Evolutionary conservation across 1,140 invertebrate genomes (phyloP).

Genomic region (Campoletis sonorensis): DNA sequence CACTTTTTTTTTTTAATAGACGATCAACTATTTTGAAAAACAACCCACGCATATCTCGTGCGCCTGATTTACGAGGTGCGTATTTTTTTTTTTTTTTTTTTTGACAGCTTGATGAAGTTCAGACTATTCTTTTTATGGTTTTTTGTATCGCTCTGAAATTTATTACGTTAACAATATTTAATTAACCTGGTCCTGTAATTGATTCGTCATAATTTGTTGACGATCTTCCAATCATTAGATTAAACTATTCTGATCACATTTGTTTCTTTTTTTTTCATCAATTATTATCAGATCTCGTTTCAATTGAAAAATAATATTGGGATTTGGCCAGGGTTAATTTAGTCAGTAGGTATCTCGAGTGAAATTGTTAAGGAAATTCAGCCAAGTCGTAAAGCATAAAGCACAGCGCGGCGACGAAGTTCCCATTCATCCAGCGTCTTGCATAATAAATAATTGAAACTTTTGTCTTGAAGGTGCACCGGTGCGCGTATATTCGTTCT

Average conservation of each 20-base stretch:
- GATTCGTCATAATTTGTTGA: no score
- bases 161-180: no score
- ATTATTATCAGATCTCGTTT: background rate
- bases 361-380: slow-evolving; percentile 4
- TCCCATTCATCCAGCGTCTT: slow-evolving; percentile 70
- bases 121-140: no score
- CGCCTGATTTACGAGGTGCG: background rate
- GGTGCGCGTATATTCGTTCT: slow-evolving; percentile 69
- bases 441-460: slow-evolving; percentile 78
- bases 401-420: slow-evolving; percentile 52
- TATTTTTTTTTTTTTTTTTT: no score
- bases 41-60: background rate
- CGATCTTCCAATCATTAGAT: no score
- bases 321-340: slow-evolving; percentile 17
- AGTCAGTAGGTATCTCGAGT: background rate
- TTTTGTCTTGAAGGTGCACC: slow-evolving; percentile 75
- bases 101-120: no score
- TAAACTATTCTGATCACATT: no score
- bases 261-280: no score
- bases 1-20: background rate
- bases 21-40: background rate
- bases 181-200: no score
- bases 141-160: no score
- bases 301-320: background rate
- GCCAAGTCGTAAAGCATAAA: slow-evolving; percentile 37